Conservation (phyloP, 2,113 vertebrate genomes). For the Sphaerodactylus townsendi region DNA sequence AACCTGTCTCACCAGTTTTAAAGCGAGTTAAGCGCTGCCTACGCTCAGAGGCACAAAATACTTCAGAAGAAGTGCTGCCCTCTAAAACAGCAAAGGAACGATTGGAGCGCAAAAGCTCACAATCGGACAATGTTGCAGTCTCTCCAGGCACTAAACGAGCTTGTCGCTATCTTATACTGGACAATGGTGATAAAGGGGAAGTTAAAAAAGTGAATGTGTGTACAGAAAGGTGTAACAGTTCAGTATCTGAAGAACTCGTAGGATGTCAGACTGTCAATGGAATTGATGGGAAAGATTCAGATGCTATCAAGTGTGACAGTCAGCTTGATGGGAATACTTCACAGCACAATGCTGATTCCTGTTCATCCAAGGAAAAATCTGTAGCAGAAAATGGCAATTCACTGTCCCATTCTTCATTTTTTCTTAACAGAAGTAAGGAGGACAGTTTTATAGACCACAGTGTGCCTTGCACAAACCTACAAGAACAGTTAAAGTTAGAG, state of each 20-base stretch:
- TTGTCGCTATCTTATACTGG: conserved; percentile 82
- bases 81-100: conserved; percentile 76
- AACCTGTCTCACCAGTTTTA: conserved; percentile 81
- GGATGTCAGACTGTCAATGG: conserved; percentile 88
- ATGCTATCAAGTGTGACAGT: conserved; percentile 80
- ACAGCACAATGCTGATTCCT: conserved; percentile 72
- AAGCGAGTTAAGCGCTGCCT: conserved; percentile 91
- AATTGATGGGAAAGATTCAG: conserved; percentile 80
- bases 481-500: conserved; percentile 81
- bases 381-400: conserved; percentile 79
- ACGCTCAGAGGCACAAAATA: conserved; percentile 85
- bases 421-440: conserved; percentile 86
- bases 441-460: conserved; percentile 83
- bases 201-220: conserved; percentile 79
- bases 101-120: conserved; percentile 74
- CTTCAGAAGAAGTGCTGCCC: conserved; percentile 83
- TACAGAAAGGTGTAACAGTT: conserved; percentile 75
- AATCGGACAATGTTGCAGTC: conserved; percentile 83
- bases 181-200: conserved; percentile 85
- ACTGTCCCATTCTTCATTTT: conserved; percentile 70
- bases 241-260: conserved; percentile 71
- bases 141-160: conserved; percentile 79
- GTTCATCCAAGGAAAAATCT: conserved; percentile 74
- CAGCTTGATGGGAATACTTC: conserved; percentile 72
- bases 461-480: conserved; percentile 95